Base-by-base conservation (phyloP, 2,113 vertebrate species). In the Anseranas semipalmata region DNA sequence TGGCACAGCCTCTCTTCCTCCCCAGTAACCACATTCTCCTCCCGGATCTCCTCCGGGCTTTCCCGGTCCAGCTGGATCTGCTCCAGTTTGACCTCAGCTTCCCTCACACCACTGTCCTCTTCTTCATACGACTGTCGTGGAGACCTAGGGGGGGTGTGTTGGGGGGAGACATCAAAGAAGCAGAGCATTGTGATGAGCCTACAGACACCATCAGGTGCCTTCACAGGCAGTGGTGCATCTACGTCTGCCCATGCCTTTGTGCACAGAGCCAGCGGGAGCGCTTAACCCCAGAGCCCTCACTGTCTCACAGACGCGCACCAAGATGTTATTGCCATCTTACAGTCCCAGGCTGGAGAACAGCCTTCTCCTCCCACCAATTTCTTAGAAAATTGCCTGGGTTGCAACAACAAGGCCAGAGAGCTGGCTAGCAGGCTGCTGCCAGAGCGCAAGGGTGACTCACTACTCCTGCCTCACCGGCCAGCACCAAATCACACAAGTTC, bases 1-100 rank as follows among this genome's bases (percentile, higher is more conserved):
- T 94, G 96, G 88, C 94, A 97, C 66, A 85, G 97, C 88, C 98
- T 97, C 87, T 98, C 97, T 90, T 98, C 97, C 76, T 98, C 98
- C 10, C 68, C 84, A 25, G 97, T 90, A 75, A 95, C 97, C 78
- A 98, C 98, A 71, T 98, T 96, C 65, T 98, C 98, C 86, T 96
- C 94, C 67, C 0, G 55, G 27, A 87, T 97, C 91, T 98, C 97
- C 92, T 98, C 98, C 1, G 60, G 94, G 55, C 58, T 92, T 70
- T 98, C 97, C 37, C 91, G 97, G 65, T 97, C 83, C 43, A 97
- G 94, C 17, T 94, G 91, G 35, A 99, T 96, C 92, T 98, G 98
- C 97, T 99, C 98, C 94, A 99, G 93, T 66, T 96, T 97, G 94
- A 90, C 97, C 87, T 98, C 78, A 0, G 98, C 97, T 92, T 98